A percentile compares a stretch with the other conserved stretches of the same genome.
Conservation (phyloP, 2,888 invertebrate genomes). For the Nephrotoma flavescens region DNA sequence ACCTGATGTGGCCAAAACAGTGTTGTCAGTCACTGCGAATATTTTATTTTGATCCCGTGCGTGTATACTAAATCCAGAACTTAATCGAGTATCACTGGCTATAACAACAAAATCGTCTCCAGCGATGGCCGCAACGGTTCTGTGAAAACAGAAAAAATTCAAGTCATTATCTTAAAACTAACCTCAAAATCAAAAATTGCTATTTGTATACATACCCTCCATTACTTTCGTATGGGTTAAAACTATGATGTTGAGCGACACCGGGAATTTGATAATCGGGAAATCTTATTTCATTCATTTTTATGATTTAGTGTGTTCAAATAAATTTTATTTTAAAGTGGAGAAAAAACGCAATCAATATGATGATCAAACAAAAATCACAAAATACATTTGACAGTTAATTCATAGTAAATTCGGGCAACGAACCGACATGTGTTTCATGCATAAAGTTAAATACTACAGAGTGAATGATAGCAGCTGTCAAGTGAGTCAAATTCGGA, state of each 20-base stretch:
- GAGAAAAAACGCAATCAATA: too few species aligned
- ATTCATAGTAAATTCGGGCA: neutral
- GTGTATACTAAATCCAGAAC: conserved; percentile 80
- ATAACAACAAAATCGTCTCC: conserved; percentile 91
- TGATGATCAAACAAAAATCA: too few species aligned
- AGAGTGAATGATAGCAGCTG: too few species aligned
- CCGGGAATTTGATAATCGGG: conserved; percentile 31
- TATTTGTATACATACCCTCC: conserved; percentile 45
- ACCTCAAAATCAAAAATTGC: neutral
- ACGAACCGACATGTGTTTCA: neutral
- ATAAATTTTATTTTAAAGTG: too few species aligned
- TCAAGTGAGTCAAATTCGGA: too few species aligned
- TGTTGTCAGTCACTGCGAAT: conserved; percentile 63
- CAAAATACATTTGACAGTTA: neutral
- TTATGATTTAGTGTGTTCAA: neutral
- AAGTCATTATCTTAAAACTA: conserved; percentile 3
- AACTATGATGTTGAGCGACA: conserved; percentile 33
- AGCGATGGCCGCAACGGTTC: conserved; percentile 89
- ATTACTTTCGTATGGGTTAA: conserved; percentile 59
- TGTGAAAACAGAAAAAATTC: conserved; percentile 27
- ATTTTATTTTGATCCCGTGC: conserved; percentile 80
- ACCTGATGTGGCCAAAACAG: conserved; percentile 86
- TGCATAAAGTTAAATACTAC: too few species aligned
- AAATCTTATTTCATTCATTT: conserved; percentile 13
- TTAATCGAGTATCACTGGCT: conserved; percentile 89